phyloP scores from a whole-genome alignment of 1,140 invertebrate species.

The Dufourea novaeangliae region DNA sequence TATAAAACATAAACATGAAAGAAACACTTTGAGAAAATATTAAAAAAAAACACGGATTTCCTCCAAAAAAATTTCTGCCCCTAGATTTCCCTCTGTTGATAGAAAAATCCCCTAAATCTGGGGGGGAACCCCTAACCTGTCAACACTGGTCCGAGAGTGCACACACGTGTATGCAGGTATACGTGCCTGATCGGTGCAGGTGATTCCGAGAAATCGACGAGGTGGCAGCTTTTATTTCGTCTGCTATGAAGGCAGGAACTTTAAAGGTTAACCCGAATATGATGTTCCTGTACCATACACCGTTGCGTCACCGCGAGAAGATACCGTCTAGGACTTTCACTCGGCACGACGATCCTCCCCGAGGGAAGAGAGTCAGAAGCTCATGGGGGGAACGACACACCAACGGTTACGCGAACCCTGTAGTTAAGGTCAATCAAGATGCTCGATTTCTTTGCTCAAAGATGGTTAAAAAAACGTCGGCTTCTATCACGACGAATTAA shows the following conservation, averaged over 20 bases:
- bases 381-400: too few species aligned
- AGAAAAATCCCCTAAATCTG: too few species aligned
- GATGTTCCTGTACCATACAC: constrained; percentile 57
- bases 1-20: too few species aligned
- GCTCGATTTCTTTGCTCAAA: constrained; percentile 20
- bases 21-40: too few species aligned
- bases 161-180: too few species aligned
- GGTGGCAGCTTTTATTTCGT: neutral
- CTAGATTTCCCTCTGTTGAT: too few species aligned
- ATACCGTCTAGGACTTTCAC: constrained; percentile 77
- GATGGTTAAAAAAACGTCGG: too few species aligned
- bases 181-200: constrained; percentile 14
- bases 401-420: constrained; percentile 12
- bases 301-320: constrained; percentile 68
- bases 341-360: constrained; percentile 18
- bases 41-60: too few species aligned
- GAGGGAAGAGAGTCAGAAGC: constrained; percentile 3
- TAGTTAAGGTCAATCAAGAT: constrained; percentile 36
- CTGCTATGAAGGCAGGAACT: constrained; percentile 12
- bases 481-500: too few species aligned
- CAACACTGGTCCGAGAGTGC: too few species aligned
- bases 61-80: too few species aligned
- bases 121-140: too few species aligned
- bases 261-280: constrained; percentile 73
- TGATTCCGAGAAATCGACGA: constrained; percentile 20